Conservation (phyloP, 2,888 invertebrate genomes). For the Polydrusus pterygomalis region DNA sequence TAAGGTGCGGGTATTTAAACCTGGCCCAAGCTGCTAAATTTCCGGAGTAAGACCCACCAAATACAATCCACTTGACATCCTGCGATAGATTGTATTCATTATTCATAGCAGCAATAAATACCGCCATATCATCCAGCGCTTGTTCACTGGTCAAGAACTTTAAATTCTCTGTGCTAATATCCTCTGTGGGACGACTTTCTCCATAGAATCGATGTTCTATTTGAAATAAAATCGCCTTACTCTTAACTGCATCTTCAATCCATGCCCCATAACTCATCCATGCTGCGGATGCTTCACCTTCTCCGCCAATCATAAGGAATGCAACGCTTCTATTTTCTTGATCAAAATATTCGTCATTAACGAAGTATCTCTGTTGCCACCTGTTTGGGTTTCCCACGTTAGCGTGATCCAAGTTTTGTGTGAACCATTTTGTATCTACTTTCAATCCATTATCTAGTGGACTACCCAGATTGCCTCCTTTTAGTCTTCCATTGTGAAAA, state of each 20-base stretch:
- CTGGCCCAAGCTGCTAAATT: slow-evolving; percentile 94
- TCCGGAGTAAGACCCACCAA: slow-evolving; percentile 97
- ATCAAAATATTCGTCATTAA: slow-evolving; percentile 83
- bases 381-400: slow-evolving; percentile 79
- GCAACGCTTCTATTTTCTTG: slow-evolving; percentile 82
- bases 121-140: slow-evolving; percentile 90
- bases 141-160: slow-evolving; percentile 86
- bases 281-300: slow-evolving; percentile 86
- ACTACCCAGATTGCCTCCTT: slow-evolving; percentile 71
- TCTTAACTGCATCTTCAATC: slow-evolving; percentile 87
- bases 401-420: slow-evolving; percentile 90
- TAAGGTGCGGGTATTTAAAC: slow-evolving; percentile 90
- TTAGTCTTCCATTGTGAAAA: slow-evolving; percentile 65
- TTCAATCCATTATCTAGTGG: slow-evolving; percentile 13
- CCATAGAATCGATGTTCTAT: slow-evolving; percentile 97
- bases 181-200: slow-evolving; percentile 86
- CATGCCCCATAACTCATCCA: slow-evolving; percentile 94
- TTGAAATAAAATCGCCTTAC: slow-evolving; percentile 89
- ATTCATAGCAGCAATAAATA: slow-evolving; percentile 86
- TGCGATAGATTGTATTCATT: slow-evolving; percentile 75
- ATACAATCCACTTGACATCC: slow-evolving; percentile 88
- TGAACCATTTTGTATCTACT: slow-evolving; percentile 82
- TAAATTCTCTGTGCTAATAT: slow-evolving; percentile 87
- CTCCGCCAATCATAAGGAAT: slow-evolving; percentile 97
- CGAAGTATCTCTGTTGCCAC: slow-evolving; percentile 91